Conservation (phyloP, 2,888 invertebrate species). For the Amiota communis region DNA sequence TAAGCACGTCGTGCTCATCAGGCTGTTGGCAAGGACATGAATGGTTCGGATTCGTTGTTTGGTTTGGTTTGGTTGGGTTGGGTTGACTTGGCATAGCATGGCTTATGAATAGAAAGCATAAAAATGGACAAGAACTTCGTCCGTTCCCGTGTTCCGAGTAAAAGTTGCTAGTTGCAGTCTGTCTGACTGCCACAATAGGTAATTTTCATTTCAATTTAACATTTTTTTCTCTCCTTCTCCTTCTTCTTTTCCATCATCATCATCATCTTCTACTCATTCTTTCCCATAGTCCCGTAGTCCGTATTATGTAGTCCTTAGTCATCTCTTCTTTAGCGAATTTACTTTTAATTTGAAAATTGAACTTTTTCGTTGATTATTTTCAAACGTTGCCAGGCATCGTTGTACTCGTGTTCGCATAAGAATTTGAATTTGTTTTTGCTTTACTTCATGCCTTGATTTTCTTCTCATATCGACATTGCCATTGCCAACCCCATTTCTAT, state of each 20-base stretch:
- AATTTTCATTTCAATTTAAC: slow-evolving; percentile 68
- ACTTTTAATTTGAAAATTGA: slow-evolving; percentile 51
- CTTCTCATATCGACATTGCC: not conserved
- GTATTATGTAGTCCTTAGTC: too few relatives aligned
- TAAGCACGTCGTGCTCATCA: not conserved
- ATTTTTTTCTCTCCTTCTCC: slow-evolving; percentile 58
- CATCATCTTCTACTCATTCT: too few relatives aligned
- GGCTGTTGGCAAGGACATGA: slow-evolving; percentile 21
- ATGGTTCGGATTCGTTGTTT: slow-evolving; percentile 33
- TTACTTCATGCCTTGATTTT: not conserved
- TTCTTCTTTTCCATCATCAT: too few relatives aligned
- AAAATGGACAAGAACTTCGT: slow-evolving; percentile 6
- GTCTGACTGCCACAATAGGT: slow-evolving; percentile 59
- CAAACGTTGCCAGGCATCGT: not conserved
- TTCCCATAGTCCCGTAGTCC: too few relatives aligned
- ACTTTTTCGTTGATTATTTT: slow-evolving; percentile 49
- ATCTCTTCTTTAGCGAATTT: slow-evolving; percentile 24
- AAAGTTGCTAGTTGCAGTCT: slow-evolving; percentile 52
- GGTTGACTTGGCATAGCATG: slow-evolving; percentile 22
- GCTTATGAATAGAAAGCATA: slow-evolving; percentile 41
- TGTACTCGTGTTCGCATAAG: slow-evolving; percentile 10
- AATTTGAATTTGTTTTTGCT: not conserved
- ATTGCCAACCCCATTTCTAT: not conserved
- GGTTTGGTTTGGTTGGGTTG: not conserved
- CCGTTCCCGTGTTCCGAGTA: slow-evolving; percentile 10